Percentiles rank a stretch among this genome's conserved stretches.
Conservation (phyloP, 2,797 vertebrate species). For the Siniperca scherzeri region DNA sequence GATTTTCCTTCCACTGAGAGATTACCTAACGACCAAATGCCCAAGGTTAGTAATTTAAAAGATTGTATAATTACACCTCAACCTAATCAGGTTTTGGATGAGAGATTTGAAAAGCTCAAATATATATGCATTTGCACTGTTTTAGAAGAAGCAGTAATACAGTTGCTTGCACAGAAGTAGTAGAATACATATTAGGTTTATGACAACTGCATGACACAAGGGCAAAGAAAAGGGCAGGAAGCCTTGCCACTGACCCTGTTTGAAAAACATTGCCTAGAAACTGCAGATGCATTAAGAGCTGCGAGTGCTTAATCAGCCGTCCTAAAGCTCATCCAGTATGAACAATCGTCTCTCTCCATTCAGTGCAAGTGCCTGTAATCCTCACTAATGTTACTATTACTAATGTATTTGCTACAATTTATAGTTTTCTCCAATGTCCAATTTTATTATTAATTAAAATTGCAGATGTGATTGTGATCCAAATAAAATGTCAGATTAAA, state of each 20-base stretch:
- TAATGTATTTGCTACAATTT: neutral
- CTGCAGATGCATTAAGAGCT: constrained; percentile 57
- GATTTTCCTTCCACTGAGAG: constrained; percentile 1
- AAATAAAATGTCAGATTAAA: constrained; percentile 28
- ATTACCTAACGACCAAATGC: neutral
- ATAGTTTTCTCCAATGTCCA: neutral
- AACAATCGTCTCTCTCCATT: constrained; percentile 27
- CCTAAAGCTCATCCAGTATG: constrained; percentile 26
- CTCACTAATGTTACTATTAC: constrained; percentile 17
- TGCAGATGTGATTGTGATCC: neutral
- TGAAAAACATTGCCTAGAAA: constrained; percentile 56
- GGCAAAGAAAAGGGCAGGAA: constrained; percentile 59
- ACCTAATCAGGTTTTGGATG: constrained; percentile 5
- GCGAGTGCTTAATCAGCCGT: constrained; percentile 55
- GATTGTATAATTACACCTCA: neutral
- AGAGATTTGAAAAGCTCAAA: neutral
- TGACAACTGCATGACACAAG: constrained; percentile 61
- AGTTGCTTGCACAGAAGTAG: neutral
- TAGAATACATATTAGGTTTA: constrained; percentile 53
- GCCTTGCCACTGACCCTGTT: constrained; percentile 63
- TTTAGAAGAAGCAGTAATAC: neutral
- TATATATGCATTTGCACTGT: neutral
- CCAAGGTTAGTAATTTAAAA: neutral
- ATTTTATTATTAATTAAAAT: neutral
- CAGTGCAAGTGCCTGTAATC: constrained; percentile 11